Conservation (phyloP, 2,797 vertebrate species). For the Pseudochirops corinnae region DNA sequence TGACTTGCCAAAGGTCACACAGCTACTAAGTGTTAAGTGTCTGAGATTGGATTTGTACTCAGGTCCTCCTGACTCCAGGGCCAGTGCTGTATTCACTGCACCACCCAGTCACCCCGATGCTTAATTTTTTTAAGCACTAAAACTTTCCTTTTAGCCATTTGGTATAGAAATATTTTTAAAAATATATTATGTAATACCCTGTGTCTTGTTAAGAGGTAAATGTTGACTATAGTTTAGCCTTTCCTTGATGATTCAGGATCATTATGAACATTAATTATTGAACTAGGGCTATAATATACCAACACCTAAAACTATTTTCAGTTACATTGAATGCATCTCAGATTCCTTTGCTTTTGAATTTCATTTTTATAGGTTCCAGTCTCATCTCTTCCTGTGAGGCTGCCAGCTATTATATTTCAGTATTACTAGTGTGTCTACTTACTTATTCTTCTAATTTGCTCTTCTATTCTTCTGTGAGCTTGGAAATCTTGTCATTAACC, state of each 20-base stretch:
- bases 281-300: neutral
- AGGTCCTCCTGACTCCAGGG: no score
- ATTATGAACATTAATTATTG: neutral
- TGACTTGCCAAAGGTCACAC: no score
- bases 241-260: neutral
- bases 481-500: neutral
- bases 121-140: neutral
- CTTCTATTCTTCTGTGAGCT: neutral
- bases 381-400: neutral
- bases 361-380: neutral
- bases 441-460: neutral
- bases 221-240: neutral
- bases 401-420: neutral
- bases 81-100: no score
- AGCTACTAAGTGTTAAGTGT: no score
- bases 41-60: no score
- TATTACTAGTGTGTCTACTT: neutral
- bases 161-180: neutral
- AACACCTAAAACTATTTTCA: neutral
- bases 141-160: neutral
- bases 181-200: neutral
- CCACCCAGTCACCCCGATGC: neutral
- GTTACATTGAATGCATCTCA: neutral
- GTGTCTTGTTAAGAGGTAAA: neutral
- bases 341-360: neutral